A percentile compares a stretch with the other conserved stretches of the same genome.
Evolutionary conservation across 2,888 invertebrate species (phyloP).

Genomic region (Caenorhabditis uteleia): DNA sequence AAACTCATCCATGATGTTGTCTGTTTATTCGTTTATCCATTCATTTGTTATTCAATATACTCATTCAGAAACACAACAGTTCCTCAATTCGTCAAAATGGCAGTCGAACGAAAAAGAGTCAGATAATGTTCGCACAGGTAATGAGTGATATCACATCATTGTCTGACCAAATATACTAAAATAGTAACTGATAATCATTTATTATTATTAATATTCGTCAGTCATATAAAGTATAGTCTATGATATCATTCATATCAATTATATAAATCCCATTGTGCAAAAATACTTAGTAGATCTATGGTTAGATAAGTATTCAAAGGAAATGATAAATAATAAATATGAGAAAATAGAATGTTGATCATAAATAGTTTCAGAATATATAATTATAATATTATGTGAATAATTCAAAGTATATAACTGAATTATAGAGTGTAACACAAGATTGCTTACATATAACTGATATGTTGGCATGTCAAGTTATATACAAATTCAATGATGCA

Average conservation of each 20-base stretch:
- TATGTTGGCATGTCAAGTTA: conserved; percentile 35
- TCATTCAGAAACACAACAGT: background rate
- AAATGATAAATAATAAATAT: no score
- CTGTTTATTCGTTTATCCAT: background rate
- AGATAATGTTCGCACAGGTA: conserved; percentile 29
- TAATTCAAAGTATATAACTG: background rate
- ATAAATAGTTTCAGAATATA: no score
- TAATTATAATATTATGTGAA: background rate
- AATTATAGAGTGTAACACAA: conserved; percentile 37
- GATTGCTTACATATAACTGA: conserved; percentile 32
- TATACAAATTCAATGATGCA: conserved; percentile 38
- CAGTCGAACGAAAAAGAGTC: conserved; percentile 2
- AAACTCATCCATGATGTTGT: conserved; percentile 5
- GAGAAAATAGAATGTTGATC: no score
- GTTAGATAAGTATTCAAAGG: background rate
- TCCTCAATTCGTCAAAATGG: background rate
- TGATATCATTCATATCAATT: no score
- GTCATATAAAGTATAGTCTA: no score
- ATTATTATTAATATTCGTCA: no score
- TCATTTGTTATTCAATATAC: background rate
- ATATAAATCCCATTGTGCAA: no score
- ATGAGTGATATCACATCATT: no score
- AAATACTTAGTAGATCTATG: background rate
- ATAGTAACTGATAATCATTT: no score
- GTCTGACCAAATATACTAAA: no score